phyloP scores from a whole-genome alignment of 2,113 vertebrate species.

The Forbesichthys agassizii region DNA sequence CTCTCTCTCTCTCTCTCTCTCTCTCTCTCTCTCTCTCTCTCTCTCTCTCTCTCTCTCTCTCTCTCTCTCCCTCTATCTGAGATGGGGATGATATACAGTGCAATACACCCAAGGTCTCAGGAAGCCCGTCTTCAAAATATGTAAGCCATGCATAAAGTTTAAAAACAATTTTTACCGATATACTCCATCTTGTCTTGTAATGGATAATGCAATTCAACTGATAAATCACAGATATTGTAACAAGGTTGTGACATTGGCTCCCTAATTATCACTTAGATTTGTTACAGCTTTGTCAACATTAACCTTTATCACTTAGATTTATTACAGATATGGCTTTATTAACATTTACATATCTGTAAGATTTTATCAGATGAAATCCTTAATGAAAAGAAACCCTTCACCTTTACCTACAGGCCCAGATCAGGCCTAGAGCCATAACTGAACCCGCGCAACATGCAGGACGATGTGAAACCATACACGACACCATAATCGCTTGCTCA shows the following conservation, averaged over 20 bases:
- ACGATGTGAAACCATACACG: conserved; percentile 5
- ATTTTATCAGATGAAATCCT: conserved; percentile 40
- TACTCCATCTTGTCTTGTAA: conserved; percentile 28
- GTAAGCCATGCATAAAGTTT: conserved; percentile 43
- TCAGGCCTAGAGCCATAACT: not conserved
- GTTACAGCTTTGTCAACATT: conserved; percentile 22
- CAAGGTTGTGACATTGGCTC: conserved; percentile 52
- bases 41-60: conserved; percentile 22
- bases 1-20: too few relatives aligned
- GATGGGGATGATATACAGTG: conserved; percentile 37
- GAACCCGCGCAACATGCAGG: not conserved
- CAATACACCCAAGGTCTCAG: conserved; percentile 23
- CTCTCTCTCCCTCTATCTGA: conserved; percentile 1
- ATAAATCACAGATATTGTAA: conserved; percentile 47
- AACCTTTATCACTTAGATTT: too few relatives aligned
- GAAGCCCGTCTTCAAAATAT: conserved; percentile 36
- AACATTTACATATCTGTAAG: too few relatives aligned
- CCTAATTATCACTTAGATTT: too few relatives aligned
- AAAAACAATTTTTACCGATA: conserved; percentile 38
- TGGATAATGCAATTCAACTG: conserved; percentile 18
- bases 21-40: not conserved
- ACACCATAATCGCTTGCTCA: not conserved
- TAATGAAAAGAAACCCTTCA: conserved; percentile 19
- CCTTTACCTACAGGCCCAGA: not conserved
- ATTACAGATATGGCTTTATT: conserved; percentile 48